Percentiles rank a stretch among this genome's conserved stretches.
Conservation (phyloP, 92 coral and sea anemone species). For the Pocillopora grandis region DNA sequence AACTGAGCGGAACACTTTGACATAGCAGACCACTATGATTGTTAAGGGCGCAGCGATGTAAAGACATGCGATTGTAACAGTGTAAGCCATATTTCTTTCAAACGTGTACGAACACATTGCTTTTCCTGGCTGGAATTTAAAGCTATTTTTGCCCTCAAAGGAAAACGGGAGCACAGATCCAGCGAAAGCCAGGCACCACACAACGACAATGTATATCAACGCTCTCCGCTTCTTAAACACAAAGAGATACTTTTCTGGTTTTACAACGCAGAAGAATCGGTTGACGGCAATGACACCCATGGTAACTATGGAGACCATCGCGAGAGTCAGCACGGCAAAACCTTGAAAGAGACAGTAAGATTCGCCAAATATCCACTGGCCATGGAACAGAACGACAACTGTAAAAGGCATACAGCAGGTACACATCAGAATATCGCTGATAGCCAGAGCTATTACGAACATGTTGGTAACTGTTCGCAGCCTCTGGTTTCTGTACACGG, state of each 20-base stretch:
- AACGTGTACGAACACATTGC: slow-evolving; percentile 41
- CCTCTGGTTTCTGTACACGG: too few relatives aligned
- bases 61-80: neutral
- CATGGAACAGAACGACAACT: slow-evolving; percentile 35
- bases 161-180: slow-evolving; percentile 13
- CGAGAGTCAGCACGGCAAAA: too few relatives aligned
- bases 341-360: too few relatives aligned
- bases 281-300: slow-evolving; percentile 39
- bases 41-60: slow-evolving; percentile 15
- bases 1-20: slow-evolving; percentile 1
- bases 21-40: slow-evolving; percentile 4
- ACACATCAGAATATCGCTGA: too few relatives aligned
- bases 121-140: slow-evolving; percentile 44
- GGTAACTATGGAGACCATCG: slow-evolving; percentile 19
- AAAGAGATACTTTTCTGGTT: slow-evolving; percentile 10
- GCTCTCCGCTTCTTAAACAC: slow-evolving; percentile 19
- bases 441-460: too few relatives aligned
- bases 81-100: slow-evolving; percentile 23
- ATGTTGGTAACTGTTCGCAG: too few relatives aligned
- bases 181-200: slow-evolving; percentile 5
- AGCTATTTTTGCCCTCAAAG: slow-evolving; percentile 1
- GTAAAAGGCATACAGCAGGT: slow-evolving; percentile 70
- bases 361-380: too few relatives aligned
- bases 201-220: neutral
- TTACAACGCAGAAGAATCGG: slow-evolving; percentile 41